Conservation (phyloP, 1,140 invertebrate species). For the Aphelenchoides besseyi region DNA sequence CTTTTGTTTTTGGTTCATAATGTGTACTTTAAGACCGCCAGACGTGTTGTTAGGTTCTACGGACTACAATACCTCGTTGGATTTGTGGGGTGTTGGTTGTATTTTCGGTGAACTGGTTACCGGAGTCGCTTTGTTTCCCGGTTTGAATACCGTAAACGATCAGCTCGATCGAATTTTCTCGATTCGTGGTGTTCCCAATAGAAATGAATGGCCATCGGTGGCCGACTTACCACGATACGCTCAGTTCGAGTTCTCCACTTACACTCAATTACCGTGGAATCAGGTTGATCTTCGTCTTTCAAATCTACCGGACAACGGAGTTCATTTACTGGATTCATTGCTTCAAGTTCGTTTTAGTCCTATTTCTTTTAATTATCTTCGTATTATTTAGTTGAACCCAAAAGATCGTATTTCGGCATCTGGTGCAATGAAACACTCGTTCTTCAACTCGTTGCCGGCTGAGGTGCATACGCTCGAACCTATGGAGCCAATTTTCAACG, state of each 20-base stretch:
- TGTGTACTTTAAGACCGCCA: no score
- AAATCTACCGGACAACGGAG: slow-evolving; percentile 36
- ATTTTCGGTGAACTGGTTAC: slow-evolving; percentile 97
- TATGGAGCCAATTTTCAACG: slow-evolving; percentile 30
- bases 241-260: slow-evolving; percentile 38
- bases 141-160: slow-evolving; percentile 87
- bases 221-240: slow-evolving; percentile 59
- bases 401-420: slow-evolving; percentile 79
- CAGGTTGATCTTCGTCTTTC: slow-evolving; percentile 45
- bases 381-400: slow-evolving; percentile 75
- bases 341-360: slow-evolving; percentile 71
- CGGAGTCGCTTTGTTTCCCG: slow-evolving; percentile 89
- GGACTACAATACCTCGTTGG: slow-evolving; percentile 80
- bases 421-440: slow-evolving; percentile 80
- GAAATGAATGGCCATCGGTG: slow-evolving; percentile 84
- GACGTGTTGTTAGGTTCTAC: slow-evolving; percentile 93
- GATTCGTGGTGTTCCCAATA: slow-evolving; percentile 78
- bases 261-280: slow-evolving; percentile 47
- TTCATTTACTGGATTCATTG: slow-evolving; percentile 74
- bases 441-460: slow-evolving; percentile 67
- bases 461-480: slow-evolving; percentile 38
- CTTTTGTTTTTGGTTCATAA: slow-evolving; percentile 68
- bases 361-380: slow-evolving; percentile 29
- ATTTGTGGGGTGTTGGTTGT: slow-evolving; percentile 96
- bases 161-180: slow-evolving; percentile 95